Evolutionary conservation across 2,888 invertebrate species (phyloP), one percentile per base, ranked within the genome.

Genomic region (Caenorhabditis sp.): DNA sequence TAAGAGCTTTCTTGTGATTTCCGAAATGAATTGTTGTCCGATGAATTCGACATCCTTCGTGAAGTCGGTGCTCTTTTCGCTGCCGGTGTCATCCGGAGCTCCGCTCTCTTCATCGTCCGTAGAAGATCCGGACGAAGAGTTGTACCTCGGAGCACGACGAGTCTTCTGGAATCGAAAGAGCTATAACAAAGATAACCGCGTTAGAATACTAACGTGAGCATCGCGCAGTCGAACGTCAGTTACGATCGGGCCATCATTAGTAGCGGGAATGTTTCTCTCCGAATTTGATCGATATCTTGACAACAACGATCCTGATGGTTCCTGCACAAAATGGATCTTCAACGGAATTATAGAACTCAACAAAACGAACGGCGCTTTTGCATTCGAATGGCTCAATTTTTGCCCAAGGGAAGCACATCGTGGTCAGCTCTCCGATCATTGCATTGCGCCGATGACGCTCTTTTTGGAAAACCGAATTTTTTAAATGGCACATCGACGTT

Each of bases 401-500:
- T 9, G 11, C 27, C 61, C 66, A 61, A 8, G 74, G 74, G 52
- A 75, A 75, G 20, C 68, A 75, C 17, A 45, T 75, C 0, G 24
- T 27, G 5, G 26, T 48, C 32, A 66, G 13, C 22, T n/a, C 41
- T 7, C 35, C 27, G 24, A 75, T 68, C 27, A 55, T 32, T 2
- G 15, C 27, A 24, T 75, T 75, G 13, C 74, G 61, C 27, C 66
- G 58, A 2, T 7, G 11, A 1, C 74, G 52, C 0, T 5, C 22
- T 9, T n/a, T 1, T 56, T 75, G 68, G 20, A 75, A 75, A 0
- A 30, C 27, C 15, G 20, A 0, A 24, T 75, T 32, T 35, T 68
- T 75, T 20, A 22, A 39, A 1, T 6, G 20, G 1, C 22, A 22
- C 59, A 73, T 45, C 1, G 11, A 9, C 8, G n/a, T 11, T 30